phyloP scores from a whole-genome alignment of 30 jellyfish, hydroid and myxozoan genomes.

The Rhopilema esculentum region DNA sequence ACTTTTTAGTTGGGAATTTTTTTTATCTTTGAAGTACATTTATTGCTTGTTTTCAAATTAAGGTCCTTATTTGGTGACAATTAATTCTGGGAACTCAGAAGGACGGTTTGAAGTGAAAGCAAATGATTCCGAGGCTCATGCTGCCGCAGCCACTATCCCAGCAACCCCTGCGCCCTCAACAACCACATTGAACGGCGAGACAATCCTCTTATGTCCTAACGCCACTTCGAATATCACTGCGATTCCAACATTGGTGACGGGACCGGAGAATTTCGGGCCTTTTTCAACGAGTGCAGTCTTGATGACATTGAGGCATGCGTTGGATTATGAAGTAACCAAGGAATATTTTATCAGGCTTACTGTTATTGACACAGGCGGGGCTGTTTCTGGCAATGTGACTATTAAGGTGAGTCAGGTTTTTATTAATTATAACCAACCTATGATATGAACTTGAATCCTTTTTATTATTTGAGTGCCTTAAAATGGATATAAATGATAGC shows the following conservation, averaged over 20 bases:
- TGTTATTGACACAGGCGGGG: constrained; percentile 59
- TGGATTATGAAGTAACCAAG: constrained; percentile 81
- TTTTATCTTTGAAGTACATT: not conserved
- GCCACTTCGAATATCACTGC: constrained; percentile 71
- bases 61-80: constrained; percentile 81
- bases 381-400: constrained; percentile 63
- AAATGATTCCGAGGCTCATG: constrained; percentile 76
- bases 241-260: constrained; percentile 37
- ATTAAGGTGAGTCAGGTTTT: constrained; percentile 46
- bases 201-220: constrained; percentile 73
- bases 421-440: too few species aligned
- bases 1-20: too few species aligned
- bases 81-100: constrained; percentile 79
- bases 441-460: too few species aligned
- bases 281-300: constrained; percentile 52
- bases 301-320: constrained; percentile 44
- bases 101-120: constrained; percentile 73
- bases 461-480: too few species aligned
- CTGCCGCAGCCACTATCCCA: constrained; percentile 71
- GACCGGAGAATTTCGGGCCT: constrained; percentile 56
- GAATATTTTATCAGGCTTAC: constrained; percentile 62
- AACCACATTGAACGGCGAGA: constrained; percentile 73
- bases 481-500: too few species aligned
- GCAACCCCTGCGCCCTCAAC: constrained; percentile 79
- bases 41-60: not conserved